Evolutionary conservation across 2,888 invertebrate genomes (phyloP).

Genomic region (Oxycera nigricornis): DNA sequence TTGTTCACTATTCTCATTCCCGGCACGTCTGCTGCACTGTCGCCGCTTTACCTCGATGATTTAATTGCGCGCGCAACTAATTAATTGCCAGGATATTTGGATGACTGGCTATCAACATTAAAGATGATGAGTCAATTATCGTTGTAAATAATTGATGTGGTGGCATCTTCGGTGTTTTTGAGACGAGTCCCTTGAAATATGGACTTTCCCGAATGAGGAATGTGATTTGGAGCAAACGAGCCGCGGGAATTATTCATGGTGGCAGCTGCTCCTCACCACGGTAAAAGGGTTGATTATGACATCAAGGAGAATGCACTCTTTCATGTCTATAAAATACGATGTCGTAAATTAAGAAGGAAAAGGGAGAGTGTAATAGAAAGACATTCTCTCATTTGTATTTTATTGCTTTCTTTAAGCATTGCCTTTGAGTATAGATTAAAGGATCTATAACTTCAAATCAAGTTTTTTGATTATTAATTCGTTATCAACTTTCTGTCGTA

Average conservation of each 20-base stretch:
- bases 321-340: neutral
- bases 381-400: too few relatives aligned
- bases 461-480: too few relatives aligned
- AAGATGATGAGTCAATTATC: slow-evolving; percentile 46
- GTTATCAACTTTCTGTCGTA: too few relatives aligned
- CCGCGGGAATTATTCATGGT: slow-evolving; percentile 9
- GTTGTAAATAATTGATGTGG: slow-evolving; percentile 42
- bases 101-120: slow-evolving; percentile 44
- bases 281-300: slow-evolving; percentile 16
- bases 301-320: neutral
- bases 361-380: slow-evolving; percentile 3
- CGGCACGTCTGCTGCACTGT: neutral
- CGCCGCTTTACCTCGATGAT: slow-evolving; percentile 16
- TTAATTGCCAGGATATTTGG: slow-evolving; percentile 45
- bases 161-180: slow-evolving; percentile 26
- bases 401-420: too few relatives aligned
- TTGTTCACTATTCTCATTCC: neutral
- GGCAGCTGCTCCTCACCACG: slow-evolving; percentile 12
- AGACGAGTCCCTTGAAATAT: neutral
- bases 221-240: slow-evolving; percentile 19
- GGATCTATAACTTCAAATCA: too few relatives aligned
- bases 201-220: slow-evolving; percentile 19
- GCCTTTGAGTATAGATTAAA: too few relatives aligned
- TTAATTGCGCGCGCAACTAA: slow-evolving; percentile 42
- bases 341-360: slow-evolving; percentile 18